These are phyloP conservation scores for Apeira syringaria DNA, from an alignment of 2,888 invertebrate genomes.

Conservation along the genomic window DNA sequence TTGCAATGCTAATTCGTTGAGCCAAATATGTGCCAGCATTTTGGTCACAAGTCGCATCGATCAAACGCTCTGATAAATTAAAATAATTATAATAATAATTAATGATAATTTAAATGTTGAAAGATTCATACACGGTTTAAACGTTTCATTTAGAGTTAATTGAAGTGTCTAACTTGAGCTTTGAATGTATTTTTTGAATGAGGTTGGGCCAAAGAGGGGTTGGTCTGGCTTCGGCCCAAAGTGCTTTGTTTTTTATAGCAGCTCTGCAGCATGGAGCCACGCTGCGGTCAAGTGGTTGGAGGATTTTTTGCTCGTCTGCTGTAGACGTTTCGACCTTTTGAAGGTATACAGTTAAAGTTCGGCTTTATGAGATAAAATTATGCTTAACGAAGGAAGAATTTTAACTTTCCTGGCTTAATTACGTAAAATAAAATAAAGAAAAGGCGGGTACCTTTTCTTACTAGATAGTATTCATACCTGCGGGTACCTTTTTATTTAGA, in stretches of 20 bases:
- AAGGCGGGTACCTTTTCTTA: no score
- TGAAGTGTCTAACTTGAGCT: constrained; percentile 65
- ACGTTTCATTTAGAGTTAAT: constrained; percentile 55
- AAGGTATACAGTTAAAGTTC: constrained; percentile 21
- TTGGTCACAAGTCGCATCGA: no score
- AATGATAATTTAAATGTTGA: not conserved
- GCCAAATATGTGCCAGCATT: no score
- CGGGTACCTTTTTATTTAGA: no score
- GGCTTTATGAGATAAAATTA: no score
- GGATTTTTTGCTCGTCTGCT: constrained; percentile 46
- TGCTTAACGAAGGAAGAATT: no score
- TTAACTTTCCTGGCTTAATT: no score
- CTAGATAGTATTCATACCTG: no score
- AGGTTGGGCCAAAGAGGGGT: constrained; percentile 58
- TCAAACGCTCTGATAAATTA: no score
- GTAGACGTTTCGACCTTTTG: constrained; percentile 25
- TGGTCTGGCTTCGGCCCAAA: constrained; percentile 72
- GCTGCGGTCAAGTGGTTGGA: constrained; percentile 58
- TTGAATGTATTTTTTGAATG: constrained; percentile 73
- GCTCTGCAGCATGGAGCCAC: constrained; percentile 55
- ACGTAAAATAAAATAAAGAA: no score
- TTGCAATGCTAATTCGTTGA: no score
- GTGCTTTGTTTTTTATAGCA: constrained; percentile 74
- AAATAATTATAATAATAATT: no score
- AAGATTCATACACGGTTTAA: constrained; percentile 38